These are phyloP conservation scores for Nothobranchius furzeri DNA, from an alignment of 2,113 vertebrate species.

Conservation along the genomic window DNA sequence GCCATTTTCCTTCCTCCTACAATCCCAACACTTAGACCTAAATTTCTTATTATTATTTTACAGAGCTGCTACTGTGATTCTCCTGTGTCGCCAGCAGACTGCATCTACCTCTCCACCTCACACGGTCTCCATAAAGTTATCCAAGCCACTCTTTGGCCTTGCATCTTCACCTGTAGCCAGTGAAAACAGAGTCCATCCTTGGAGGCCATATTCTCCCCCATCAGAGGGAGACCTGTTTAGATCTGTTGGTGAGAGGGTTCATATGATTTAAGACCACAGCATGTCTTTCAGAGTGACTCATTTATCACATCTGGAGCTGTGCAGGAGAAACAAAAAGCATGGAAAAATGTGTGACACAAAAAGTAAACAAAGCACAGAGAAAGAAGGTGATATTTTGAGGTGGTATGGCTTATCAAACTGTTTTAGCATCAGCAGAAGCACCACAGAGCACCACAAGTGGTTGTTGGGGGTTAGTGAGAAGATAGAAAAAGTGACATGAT, in stretches of 20 bases:
- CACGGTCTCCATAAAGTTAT: constrained; percentile 12
- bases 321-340: not conserved
- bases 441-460: not conserved
- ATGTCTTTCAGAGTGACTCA: constrained; percentile 33
- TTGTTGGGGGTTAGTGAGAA: constrained; percentile 11
- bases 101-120: constrained; percentile 27
- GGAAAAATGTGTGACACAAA: constrained; percentile 36
- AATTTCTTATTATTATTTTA: constrained; percentile 1
- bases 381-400: constrained; percentile 48
- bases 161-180: constrained; percentile 12
- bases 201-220: constrained; percentile 28
- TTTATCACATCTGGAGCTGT: constrained; percentile 58
- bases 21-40: not conserved
- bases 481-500: constrained; percentile 51
- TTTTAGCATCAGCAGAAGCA: constrained; percentile 54
- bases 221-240: constrained; percentile 41
- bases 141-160: too few relatives aligned
- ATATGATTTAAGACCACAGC: constrained; percentile 54
- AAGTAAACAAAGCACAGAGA: constrained; percentile 45
- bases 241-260: constrained; percentile 19
- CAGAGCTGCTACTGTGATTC: constrained; percentile 5
- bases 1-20: not conserved
- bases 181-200: constrained; percentile 42
- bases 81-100: constrained; percentile 29
- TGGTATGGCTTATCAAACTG: constrained; percentile 51